Conservation (phyloP, 35 echinoderm and acorn worm species). For the Amphiura filiformis region DNA sequence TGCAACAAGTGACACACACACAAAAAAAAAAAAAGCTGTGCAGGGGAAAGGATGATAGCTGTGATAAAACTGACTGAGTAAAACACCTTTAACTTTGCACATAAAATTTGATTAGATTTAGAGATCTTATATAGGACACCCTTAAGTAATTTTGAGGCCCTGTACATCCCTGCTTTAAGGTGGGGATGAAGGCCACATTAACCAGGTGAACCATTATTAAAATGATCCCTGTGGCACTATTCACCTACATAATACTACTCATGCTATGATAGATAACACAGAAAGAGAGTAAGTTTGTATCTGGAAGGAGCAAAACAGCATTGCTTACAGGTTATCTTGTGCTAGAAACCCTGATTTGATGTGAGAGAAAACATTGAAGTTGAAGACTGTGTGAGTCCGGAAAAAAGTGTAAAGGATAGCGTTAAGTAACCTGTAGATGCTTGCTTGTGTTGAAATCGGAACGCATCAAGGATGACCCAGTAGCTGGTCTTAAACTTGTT, state of each 20-base stretch:
- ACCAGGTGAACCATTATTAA: background rate
- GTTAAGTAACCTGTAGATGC: background rate
- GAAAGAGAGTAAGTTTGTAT: background rate
- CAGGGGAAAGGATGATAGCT: no score
- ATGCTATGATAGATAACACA: constrained; percentile 9
- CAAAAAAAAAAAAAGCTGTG: no score
- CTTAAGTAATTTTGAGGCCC: background rate
- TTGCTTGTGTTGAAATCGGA: background rate
- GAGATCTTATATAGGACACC: background rate
- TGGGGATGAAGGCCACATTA: constrained; percentile 2
- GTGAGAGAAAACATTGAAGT: background rate
- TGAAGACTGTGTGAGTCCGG: background rate
- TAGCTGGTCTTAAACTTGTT: background rate
- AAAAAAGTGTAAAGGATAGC: background rate
- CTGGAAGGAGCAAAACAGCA: background rate
- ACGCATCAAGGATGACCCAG: background rate
- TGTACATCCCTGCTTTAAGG: background rate
- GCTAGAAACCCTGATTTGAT: background rate
- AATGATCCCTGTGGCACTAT: background rate
- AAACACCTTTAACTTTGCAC: background rate
- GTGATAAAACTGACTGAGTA: no score
- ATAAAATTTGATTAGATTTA: background rate
- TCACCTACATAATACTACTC: background rate
- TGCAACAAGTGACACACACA: no score
- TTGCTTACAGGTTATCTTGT: background rate